A percentile compares a stretch with the other conserved stretches of the same genome.
Conservation (phyloP, 2,888 invertebrate species). For the Lasiommata megera region DNA sequence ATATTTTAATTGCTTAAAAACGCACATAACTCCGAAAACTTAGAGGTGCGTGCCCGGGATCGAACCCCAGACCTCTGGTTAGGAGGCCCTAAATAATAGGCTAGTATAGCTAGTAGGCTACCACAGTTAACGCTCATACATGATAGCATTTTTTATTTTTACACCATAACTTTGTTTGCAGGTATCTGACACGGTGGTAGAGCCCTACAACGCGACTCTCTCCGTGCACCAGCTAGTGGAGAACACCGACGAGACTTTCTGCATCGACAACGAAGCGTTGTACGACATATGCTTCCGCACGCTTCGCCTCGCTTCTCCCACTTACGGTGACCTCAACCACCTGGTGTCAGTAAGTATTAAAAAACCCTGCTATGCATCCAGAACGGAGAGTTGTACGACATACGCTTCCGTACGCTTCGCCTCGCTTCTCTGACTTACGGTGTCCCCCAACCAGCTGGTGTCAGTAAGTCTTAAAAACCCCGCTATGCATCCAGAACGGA, state of each 20-base stretch:
- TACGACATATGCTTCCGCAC: conserved; percentile 96
- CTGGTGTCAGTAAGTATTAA: conserved; percentile 88
- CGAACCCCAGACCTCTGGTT: no score
- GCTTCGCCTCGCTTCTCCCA: conserved; percentile 89
- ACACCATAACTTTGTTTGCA: conserved; percentile 32
- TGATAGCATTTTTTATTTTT: no score
- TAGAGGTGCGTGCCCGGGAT: no score
- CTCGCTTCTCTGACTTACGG: conserved; percentile 91
- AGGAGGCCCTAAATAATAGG: no score
- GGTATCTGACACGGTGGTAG: conserved; percentile 92
- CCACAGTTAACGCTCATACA: no score
- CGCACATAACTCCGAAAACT: no score
- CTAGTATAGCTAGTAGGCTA: no score
- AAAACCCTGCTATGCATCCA: conserved; percentile 94
- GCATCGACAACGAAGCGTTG: conserved; percentile 94
- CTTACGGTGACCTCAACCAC: conserved; percentile 94
- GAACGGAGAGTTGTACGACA: conserved; percentile 94
- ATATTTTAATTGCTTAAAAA: no score
- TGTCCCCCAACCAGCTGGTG: conserved; percentile 94
- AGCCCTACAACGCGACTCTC: conserved; percentile 93
- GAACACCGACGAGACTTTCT: conserved; percentile 93
- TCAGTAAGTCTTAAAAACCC: conserved; percentile 85
- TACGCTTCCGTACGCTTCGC: conserved; percentile 92
- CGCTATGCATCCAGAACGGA: conserved; percentile 95
- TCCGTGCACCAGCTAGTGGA: conserved; percentile 93